Conservation (phyloP, 2,113 vertebrate species). For the Psilopsiagon aymara region DNA sequence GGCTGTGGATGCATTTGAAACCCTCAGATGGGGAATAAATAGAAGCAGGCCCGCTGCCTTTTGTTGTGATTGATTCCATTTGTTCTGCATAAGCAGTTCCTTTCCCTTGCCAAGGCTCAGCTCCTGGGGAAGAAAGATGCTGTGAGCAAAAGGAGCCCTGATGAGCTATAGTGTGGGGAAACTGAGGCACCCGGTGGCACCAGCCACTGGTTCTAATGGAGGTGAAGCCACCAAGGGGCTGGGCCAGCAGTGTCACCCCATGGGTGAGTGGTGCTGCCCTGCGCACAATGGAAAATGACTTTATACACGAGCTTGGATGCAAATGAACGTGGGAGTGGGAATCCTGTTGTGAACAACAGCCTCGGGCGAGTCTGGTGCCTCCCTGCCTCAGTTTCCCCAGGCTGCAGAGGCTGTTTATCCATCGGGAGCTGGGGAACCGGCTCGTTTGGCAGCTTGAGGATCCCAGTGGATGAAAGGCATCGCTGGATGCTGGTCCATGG, state of each 20-base stretch:
- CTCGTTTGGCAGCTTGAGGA: neutral
- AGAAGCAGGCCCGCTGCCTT: slow-evolving; percentile 49
- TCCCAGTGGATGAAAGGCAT: neutral
- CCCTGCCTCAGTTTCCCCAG: slow-evolving; percentile 54
- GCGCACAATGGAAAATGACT: neutral
- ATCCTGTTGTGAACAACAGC: neutral
- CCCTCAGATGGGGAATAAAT: slow-evolving; percentile 43
- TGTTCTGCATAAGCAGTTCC: slow-evolving; percentile 51
- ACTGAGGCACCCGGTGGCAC: neutral
- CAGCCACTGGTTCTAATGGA: neutral
- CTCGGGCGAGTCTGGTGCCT: neutral
- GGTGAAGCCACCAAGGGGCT: neutral
- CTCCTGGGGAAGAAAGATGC: neutral
- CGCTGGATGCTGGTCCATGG: rapidly evolving
- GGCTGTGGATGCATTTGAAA: neutral
- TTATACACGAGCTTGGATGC: neutral
- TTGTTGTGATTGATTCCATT: slow-evolving; percentile 69
- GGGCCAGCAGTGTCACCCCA: rapidly evolving
- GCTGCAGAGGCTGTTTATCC: neutral
- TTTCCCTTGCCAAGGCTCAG: slow-evolving; percentile 42
- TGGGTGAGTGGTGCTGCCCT: neutral
- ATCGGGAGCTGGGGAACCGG: rapidly evolving
- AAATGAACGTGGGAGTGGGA: neutral
- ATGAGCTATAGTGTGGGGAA: neutral
- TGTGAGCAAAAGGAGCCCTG: neutral